Conservation (phyloP, 2,888 invertebrate species). For the Ceraclea dissimilis region DNA sequence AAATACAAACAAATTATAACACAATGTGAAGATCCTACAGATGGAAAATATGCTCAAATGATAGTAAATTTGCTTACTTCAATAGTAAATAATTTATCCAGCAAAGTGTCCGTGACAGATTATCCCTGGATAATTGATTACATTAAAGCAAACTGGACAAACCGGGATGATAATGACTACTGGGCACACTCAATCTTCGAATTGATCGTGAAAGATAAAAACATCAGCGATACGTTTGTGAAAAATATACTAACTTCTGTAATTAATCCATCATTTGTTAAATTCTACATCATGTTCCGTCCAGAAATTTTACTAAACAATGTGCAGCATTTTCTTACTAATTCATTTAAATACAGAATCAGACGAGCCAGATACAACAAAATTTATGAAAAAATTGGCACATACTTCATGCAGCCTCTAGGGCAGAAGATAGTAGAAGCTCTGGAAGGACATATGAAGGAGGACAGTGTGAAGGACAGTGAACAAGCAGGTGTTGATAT, state of each 20-base stretch:
- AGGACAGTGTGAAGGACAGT: background rate
- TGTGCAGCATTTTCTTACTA: background rate
- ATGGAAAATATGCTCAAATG: background rate
- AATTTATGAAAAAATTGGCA: slow-evolving; percentile 23
- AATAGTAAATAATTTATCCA: background rate
- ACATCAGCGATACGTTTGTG: background rate
- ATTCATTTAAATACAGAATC: too few species aligned
- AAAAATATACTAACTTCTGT: background rate
- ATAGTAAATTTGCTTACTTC: background rate
- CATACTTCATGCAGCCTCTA: slow-evolving; percentile 16
- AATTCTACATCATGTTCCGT: background rate
- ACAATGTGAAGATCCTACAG: background rate
- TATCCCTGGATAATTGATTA: background rate
- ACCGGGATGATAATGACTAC: background rate
- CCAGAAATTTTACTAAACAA: background rate
- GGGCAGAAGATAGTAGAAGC: slow-evolving; percentile 16
- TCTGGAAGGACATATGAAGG: background rate
- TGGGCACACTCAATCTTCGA: background rate
- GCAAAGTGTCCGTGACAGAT: background rate
- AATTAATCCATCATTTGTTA: background rate
- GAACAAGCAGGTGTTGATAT: background rate
- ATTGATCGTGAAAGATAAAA: background rate
- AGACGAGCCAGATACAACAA: slow-evolving; percentile 6
- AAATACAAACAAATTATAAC: slow-evolving; percentile 6
- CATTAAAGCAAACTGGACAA: background rate